Conservation (phyloP, 2,797 vertebrate genomes). For the Pipistrellus kuhlii region DNA sequence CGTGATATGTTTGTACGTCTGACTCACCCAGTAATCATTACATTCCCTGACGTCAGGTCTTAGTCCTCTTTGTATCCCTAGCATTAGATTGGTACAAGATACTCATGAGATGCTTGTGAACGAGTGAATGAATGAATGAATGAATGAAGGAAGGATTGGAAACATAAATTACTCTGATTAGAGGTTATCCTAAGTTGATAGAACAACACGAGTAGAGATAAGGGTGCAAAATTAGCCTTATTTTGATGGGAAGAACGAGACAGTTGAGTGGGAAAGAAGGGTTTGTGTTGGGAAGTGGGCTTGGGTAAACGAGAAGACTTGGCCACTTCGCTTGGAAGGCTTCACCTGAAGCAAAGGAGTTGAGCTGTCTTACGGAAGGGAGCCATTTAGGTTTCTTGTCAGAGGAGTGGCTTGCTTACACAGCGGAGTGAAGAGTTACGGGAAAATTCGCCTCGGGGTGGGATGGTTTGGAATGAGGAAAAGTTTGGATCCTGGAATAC, state of each 20-base stretch:
- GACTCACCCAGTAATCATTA: slow-evolving; percentile 63
- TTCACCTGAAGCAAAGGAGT: background rate
- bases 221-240: background rate
- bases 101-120: background rate
- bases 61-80: slow-evolving; percentile 50
- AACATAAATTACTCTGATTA: background rate
- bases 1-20: slow-evolving; percentile 41
- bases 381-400: background rate
- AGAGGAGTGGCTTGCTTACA: background rate
- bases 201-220: background rate
- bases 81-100: background rate
- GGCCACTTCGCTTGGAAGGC: background rate
- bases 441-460: background rate
- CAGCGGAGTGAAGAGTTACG: background rate
- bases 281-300: slow-evolving; percentile 8
- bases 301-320: background rate
- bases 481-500: background rate
- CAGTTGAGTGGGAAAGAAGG: background rate
- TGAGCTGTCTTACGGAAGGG: background rate
- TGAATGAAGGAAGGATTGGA: background rate
- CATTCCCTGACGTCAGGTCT: slow-evolving; percentile 38
- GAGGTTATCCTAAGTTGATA: background rate
- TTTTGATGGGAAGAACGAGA: slow-evolving; percentile 7
- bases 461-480: slow-evolving; percentile 28
- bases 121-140: background rate